Evolutionary conservation across 2,797 vertebrate species (phyloP).

Genomic region (Eptatretus atami): DNA sequence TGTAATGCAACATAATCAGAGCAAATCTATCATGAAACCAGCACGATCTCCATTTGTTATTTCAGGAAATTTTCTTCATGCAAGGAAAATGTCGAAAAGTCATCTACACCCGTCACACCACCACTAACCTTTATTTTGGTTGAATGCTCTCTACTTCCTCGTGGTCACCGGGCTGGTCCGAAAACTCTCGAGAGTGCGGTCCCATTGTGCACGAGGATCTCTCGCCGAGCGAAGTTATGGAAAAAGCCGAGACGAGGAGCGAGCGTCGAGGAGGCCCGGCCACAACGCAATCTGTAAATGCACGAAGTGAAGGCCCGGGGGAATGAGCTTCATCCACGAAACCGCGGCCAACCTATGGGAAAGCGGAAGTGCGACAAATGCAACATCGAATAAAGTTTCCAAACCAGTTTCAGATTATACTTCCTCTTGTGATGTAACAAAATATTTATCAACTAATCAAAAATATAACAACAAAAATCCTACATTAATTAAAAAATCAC

Average conservation of each 20-base stretch:
- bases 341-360: slow-evolving; percentile 39
- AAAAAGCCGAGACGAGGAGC: slow-evolving; percentile 50
- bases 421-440: too few relatives aligned
- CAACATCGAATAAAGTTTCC: too few relatives aligned
- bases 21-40: too few relatives aligned
- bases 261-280: slow-evolving; percentile 17
- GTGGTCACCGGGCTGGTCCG: slow-evolving; percentile 22
- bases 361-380: background rate
- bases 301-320: slow-evolving; percentile 65
- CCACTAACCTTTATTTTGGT: slow-evolving; percentile 14
- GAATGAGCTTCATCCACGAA: slow-evolving; percentile 85
- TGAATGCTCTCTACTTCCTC: slow-evolving; percentile 23
- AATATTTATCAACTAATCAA: too few relatives aligned
- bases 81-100: too few relatives aligned
- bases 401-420: too few relatives aligned
- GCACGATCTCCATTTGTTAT: too few relatives aligned
- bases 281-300: slow-evolving; percentile 35
- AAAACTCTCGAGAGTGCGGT: slow-evolving; percentile 29
- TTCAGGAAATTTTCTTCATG: too few relatives aligned
- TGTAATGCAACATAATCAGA: too few relatives aligned
- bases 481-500: too few relatives aligned
- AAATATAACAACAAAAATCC: too few relatives aligned
- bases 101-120: too few relatives aligned
- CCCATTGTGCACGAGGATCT: slow-evolving; percentile 40
- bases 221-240: slow-evolving; percentile 30